phyloP scores from a whole-genome alignment of 2,797 vertebrate genomes.

The Rhinella marina region DNA sequence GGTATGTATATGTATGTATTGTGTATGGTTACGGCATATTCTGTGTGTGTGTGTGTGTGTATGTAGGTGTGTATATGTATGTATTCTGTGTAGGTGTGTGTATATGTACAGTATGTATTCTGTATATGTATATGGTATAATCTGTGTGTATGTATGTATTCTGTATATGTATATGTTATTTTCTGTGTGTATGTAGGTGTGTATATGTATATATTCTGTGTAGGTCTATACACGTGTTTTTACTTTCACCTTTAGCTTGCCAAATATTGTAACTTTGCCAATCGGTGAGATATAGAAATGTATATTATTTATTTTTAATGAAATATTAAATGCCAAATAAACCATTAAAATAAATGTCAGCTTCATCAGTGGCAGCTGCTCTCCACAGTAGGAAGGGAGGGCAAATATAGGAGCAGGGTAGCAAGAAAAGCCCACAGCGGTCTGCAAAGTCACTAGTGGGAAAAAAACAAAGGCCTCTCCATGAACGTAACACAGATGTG shows the following conservation, averaged over 20 bases:
- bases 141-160: no score
- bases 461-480: conserved; percentile 86
- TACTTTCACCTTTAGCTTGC: background rate
- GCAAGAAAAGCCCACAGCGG: conserved; percentile 74
- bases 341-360: conserved; percentile 78
- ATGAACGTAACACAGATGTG: conserved; percentile 93
- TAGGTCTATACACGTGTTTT: background rate
- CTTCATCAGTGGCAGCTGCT: conserved; percentile 80
- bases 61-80: no score
- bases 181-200: background rate
- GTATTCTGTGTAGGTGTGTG: background rate
- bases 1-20: no score
- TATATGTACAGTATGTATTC: background rate
- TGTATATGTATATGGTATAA: no score
- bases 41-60: no score
- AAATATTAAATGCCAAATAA: conserved; percentile 73
- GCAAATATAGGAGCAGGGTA: conserved; percentile 70
- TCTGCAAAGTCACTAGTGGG: conserved; percentile 81
- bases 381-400: conserved; percentile 68
- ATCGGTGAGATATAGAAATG: background rate
- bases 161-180: no score
- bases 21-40: no score
- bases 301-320: conserved; percentile 62
- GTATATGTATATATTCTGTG: background rate
- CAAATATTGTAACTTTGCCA: background rate